phyloP scores from a whole-genome alignment of 2,797 vertebrate species.

The Pseudochirops cupreus region DNA sequence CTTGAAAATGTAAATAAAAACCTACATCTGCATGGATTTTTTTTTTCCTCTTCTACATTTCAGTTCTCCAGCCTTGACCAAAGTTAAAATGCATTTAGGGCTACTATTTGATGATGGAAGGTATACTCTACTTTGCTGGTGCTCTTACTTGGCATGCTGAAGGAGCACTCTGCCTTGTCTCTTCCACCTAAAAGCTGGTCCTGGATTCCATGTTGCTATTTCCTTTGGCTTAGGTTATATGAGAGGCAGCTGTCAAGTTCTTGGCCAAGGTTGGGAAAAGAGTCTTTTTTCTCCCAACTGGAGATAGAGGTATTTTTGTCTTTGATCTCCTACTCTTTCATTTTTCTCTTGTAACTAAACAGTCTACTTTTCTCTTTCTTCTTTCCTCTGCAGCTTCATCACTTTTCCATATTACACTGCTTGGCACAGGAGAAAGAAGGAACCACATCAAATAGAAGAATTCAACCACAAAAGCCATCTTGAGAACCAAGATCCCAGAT shows the following conservation, averaged over 20 bases:
- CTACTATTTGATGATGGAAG: conserved; percentile 50
- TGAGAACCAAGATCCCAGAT: conserved; percentile 79
- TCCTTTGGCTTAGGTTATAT: background rate
- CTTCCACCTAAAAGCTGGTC: conserved; percentile 38
- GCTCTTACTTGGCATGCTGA: conserved; percentile 52
- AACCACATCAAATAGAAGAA: conserved; percentile 88
- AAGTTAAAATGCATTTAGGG: conserved; percentile 55
- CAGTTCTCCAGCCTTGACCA: conserved; percentile 19
- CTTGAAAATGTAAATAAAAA: conserved; percentile 75
- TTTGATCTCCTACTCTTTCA: conserved; percentile 81
- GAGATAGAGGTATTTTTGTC: conserved; percentile 74
- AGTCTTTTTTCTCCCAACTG: conserved; percentile 63
- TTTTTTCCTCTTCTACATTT: conserved; percentile 46
- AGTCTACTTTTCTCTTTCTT: conserved; percentile 61
- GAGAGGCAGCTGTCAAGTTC: conserved; percentile 54
- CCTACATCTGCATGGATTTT: conserved; percentile 54
- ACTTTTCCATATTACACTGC: conserved; percentile 82
- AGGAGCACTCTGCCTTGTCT: background rate
- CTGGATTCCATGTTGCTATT: background rate
- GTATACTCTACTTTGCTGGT: conserved; percentile 56
- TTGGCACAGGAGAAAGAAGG: conserved; percentile 81
- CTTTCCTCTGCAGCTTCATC: conserved; percentile 83
- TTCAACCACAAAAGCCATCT: conserved; percentile 84
- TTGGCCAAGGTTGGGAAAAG: conserved; percentile 55
- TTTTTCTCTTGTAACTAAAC: conserved; percentile 79